These are phyloP conservation scores for Cranoglanis bouderius DNA, from an alignment of 2,113 vertebrate genomes.

Conservation along the genomic window DNA sequence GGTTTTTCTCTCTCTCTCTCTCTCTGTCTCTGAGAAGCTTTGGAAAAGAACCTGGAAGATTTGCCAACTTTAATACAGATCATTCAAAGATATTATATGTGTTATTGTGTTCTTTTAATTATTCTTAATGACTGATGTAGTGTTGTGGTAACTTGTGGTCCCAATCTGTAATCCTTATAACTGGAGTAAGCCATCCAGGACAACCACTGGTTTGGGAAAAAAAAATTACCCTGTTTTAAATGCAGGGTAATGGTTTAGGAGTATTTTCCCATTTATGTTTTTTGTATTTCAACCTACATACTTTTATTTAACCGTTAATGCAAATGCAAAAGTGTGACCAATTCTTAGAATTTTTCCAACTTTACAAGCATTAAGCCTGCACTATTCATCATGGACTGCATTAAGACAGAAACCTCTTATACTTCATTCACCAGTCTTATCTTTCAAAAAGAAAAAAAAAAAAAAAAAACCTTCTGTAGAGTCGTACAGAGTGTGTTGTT, in stretches of 20 bases:
- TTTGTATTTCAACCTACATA: no score
- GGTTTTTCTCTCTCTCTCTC: fast-evolving
- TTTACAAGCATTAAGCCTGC: neutral
- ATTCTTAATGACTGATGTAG: neutral
- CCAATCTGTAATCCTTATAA: neutral
- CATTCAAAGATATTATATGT: neutral
- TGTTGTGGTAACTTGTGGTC: neutral
- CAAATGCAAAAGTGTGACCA: neutral
- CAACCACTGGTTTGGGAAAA: no score
- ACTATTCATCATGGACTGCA: neutral
- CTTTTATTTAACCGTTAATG: neutral
- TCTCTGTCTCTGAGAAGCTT: neutral
- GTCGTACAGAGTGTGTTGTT: neutral
- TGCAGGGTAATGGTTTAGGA: neutral
- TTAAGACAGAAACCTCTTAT: neutral
- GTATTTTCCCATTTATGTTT: neutral
- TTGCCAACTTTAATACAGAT: neutral
- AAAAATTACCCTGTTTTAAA: neutral
- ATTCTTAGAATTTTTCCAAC: neutral
- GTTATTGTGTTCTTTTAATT: neutral
- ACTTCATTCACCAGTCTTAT: neutral
- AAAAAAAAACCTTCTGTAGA: no score
- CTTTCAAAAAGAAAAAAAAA: no score
- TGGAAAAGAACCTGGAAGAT: neutral
- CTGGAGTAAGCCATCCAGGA: neutral